Evolutionary conservation across 2,797 vertebrate genomes (phyloP).

Genomic region (Crax fasciolata): DNA sequence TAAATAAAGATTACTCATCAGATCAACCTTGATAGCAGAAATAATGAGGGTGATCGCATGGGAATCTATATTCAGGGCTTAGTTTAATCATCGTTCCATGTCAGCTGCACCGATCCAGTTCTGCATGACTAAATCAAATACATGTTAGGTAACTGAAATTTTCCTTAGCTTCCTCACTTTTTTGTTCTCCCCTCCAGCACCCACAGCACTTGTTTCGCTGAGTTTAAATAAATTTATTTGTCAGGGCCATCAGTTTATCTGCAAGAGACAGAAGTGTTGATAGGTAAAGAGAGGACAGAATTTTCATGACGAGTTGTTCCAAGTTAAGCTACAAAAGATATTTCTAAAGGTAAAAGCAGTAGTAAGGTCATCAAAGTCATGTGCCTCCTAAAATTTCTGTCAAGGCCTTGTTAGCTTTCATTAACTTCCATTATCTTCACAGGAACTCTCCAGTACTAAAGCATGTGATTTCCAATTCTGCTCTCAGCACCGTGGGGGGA

Average conservation of each 20-base stretch:
- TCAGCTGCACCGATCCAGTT: conserved; percentile 36
- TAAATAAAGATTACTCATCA: conserved; percentile 78
- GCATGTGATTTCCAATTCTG: background rate
- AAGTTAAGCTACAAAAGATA: conserved; percentile 3
- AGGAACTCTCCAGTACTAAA: background rate
- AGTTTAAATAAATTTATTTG: background rate
- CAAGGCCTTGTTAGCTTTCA: background rate
- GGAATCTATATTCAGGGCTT: conserved; percentile 61
- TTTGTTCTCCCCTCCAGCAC: conserved; percentile 14
- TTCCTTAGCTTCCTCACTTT: conserved; percentile 20
- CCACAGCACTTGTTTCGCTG: background rate
- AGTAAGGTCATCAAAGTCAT: conserved; percentile 4
- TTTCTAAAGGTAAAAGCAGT: background rate
- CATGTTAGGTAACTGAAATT: conserved; percentile 68
- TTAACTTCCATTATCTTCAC: conserved; percentile 33
- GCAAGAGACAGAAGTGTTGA: background rate
- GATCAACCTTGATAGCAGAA: conserved; percentile 74
- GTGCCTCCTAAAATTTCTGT: conserved; percentile 6
- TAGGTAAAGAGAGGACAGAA: background rate
- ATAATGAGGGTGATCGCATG: conserved; percentile 69
- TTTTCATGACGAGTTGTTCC: background rate
- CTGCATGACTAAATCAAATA: conserved; percentile 66
- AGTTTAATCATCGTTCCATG: conserved; percentile 65
- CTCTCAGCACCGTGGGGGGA: background rate
- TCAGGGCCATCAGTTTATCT: background rate